A percentile compares a stretch with the other conserved stretches of the same genome.
Evolutionary conservation across 2,888 invertebrate species (phyloP).

Genomic region (Limulus polyphemus): DNA sequence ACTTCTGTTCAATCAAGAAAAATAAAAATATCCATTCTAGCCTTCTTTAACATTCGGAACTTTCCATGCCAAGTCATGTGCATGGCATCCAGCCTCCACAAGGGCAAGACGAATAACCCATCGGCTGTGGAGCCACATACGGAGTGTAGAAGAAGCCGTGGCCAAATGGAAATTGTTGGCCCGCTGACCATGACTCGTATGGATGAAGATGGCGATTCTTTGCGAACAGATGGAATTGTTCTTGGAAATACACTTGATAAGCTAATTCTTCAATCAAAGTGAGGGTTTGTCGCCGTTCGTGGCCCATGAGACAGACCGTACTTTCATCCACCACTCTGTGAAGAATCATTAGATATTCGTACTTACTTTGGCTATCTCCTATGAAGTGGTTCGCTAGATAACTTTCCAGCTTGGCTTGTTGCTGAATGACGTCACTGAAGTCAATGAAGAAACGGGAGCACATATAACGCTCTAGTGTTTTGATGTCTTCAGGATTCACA

Average conservation of each 20-base stretch:
- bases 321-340: conserved; percentile 93
- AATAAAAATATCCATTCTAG: too few species aligned
- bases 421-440: conserved; percentile 88
- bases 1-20: too few species aligned
- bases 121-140: too few species aligned
- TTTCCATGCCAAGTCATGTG: too few species aligned
- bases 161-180: too few species aligned
- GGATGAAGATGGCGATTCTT: too few species aligned
- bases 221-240: conserved; percentile 24
- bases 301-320: conserved; percentile 97
- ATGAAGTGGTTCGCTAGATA: conserved; percentile 97
- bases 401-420: conserved; percentile 86
- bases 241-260: conserved; percentile 60
- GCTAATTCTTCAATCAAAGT: conserved; percentile 84
- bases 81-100: too few species aligned
- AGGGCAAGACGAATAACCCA: too few species aligned
- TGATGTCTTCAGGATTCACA: conserved; percentile 71
- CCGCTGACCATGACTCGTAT: too few species aligned
- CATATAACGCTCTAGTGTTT: conserved; percentile 95
- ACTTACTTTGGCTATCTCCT: conserved; percentile 61
- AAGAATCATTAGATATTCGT: conserved; percentile 89
- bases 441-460: conserved; percentile 99
- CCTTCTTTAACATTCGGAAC: too few species aligned
- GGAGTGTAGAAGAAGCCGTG: too few species aligned
- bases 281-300: conserved; percentile 92